phyloP scores from a whole-genome alignment of 2,797 vertebrate species.

The Acanthis flammea region DNA sequence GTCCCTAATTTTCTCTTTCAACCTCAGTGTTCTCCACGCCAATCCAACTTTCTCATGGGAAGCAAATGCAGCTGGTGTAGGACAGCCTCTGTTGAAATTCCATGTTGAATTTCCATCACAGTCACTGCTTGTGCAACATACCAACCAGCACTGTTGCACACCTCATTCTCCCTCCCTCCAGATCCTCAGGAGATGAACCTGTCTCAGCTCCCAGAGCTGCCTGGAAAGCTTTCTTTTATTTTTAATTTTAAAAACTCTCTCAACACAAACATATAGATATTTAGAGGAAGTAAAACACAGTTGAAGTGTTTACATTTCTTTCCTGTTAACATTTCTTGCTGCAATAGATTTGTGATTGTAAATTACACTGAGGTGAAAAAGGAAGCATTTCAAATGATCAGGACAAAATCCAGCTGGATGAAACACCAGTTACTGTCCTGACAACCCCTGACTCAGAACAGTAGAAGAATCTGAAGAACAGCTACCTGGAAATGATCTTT shows the following conservation, averaged over 20 bases:
- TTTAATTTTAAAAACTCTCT: conserved; percentile 4
- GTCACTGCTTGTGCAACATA: conserved; percentile 42
- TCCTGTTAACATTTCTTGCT: conserved; percentile 49
- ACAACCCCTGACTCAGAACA: not conserved
- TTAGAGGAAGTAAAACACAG: conserved; percentile 40
- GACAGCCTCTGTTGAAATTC: not conserved
- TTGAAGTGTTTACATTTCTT: conserved; percentile 30
- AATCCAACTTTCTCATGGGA: conserved; percentile 68
- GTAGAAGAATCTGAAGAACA: not conserved
- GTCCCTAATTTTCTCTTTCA: conserved; percentile 50
- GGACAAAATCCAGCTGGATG: conserved; percentile 4
- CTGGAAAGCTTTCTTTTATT: conserved; percentile 29
- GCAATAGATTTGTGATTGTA: conserved; percentile 2
- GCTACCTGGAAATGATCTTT: not conserved
- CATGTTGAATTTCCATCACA: conserved; percentile 55
- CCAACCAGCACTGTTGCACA: conserved; percentile 16
- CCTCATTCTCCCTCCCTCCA: not conserved
- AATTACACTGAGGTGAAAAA: conserved; percentile 12
- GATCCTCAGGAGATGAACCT: conserved; percentile 6
- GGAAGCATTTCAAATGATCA: conserved; percentile 24
- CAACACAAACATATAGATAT: conserved; percentile 36
- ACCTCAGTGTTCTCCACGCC: not conserved
- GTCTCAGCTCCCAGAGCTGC: conserved; percentile 1
- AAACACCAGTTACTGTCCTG: not conserved
- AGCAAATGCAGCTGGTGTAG: not conserved